phyloP scores from a whole-genome alignment of 1,140 invertebrate species.

The Paraescarpia echinospica region DNA sequence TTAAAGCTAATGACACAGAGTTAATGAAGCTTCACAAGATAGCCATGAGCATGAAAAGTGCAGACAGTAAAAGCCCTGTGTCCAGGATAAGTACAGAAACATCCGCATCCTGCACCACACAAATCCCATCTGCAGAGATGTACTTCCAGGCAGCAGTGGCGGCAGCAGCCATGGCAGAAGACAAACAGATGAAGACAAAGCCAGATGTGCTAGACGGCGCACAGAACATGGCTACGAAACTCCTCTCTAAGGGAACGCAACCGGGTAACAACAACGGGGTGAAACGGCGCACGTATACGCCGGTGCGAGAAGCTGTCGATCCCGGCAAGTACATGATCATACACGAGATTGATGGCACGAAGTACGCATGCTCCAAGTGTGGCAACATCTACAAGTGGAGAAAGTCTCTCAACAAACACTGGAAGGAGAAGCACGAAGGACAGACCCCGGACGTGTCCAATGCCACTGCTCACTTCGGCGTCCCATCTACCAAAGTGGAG shows the following conservation, averaged over 20 bases:
- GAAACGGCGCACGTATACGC: slow-evolving; percentile 20
- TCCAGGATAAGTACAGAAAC: not conserved
- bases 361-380: slow-evolving; percentile 58
- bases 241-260: not conserved
- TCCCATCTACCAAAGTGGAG: not conserved
- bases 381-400: slow-evolving; percentile 59
- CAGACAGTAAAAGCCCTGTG: not conserved
- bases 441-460: slow-evolving; percentile 27
- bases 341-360: slow-evolving; percentile 49
- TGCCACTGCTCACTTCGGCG: not conserved
- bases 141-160: not conserved
- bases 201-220: not conserved
- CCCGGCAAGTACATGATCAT: slow-evolving; percentile 55
- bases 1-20: not conserved
- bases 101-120: not conserved
- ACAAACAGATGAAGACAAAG: not conserved
- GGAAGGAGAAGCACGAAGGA: slow-evolving; percentile 58
- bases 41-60: not conserved
- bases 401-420: slow-evolving; percentile 59
- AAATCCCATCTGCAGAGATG: not conserved
- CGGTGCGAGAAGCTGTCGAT: slow-evolving; percentile 51
- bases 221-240: not conserved
- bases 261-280: not conserved
- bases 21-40: not conserved
- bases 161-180: not conserved